Evolutionary conservation across 2,797 vertebrate species (phyloP), one percentile per base, ranked within the genome.

Genomic region (Eurystomus glaucurus): DNA sequence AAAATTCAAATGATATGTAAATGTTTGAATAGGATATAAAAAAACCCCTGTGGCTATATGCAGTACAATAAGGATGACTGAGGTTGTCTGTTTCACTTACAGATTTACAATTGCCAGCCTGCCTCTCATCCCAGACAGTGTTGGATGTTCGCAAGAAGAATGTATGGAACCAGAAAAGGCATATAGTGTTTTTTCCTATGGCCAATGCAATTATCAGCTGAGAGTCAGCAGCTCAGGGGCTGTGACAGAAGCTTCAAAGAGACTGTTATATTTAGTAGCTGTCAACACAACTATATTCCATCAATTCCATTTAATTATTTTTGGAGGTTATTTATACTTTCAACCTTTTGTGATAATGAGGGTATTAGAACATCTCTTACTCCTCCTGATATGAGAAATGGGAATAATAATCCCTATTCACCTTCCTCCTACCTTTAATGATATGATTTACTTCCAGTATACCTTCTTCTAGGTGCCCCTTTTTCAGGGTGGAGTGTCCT

Each of bases 1-100:
- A 71, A 95, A 92, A 76, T 58, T 50, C 9, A 46, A 69, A 21
- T 2, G 1, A 28, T 7, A 54, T 17, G 75, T 41, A 35, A 70
- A 39, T 3, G 1, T 61, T 85, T 68, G 21, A 85, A 37, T 26
- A 52, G 37, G 48, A 23, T 77, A 70, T 74, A 55, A 85, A 58
- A 61, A 43, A 23, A 7, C 3, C 10, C 10, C 13, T 8, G 11
- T 22, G 10, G 9, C 25, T 45, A 62, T n/a, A 45, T 2, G 1
- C 13, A 84, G 14, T 22, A 26, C 21, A 60, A 19, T n/a, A 35
- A 68, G 15, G 23, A 69, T 61, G 46, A 57, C 35, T 33, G 62
- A 91, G 25, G 28, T 9, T 65, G 5, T 13, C 35, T 0, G 0
- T 79, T 88, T 85, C 64, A 64, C 20, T 31, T n/a, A 35, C 8